phyloP scores from a whole-genome alignment of 2,888 invertebrate species.

The Heliconius sara region DNA sequence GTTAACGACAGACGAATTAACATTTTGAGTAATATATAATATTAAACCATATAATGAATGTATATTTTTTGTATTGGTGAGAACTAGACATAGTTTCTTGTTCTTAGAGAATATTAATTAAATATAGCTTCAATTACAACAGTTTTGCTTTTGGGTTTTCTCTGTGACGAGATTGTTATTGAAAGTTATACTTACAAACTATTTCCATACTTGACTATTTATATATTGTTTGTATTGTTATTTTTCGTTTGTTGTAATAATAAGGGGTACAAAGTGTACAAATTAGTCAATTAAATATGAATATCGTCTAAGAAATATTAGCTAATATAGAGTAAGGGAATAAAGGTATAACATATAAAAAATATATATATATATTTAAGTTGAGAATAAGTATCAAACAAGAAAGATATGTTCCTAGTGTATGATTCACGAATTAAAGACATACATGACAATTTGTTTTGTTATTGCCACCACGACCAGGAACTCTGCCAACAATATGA shows the following conservation, averaged over 20 bases:
- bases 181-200: not conserved
- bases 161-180: not conserved
- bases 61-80: not conserved
- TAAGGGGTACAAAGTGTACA: not conserved
- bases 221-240: not conserved
- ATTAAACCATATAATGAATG: not conserved
- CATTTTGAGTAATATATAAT: not conserved
- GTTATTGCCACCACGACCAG: conserved; percentile 14
- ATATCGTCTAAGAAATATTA: not conserved
- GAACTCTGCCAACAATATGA: conserved; percentile 35
- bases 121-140: not conserved
- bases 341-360: not conserved
- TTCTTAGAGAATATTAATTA: not conserved
- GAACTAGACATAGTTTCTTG: not conserved
- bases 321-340: not conserved
- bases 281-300: not conserved
- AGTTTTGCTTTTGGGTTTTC: not conserved
- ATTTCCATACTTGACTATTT: not conserved
- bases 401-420: not conserved
- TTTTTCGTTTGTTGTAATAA: not conserved
- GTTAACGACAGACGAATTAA: not conserved
- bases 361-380: no score
- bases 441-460: not conserved
- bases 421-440: conserved; percentile 10
- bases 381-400: not conserved